phyloP scores from a whole-genome alignment of 2,888 invertebrate genomes.

The Palloptera scutellata region DNA sequence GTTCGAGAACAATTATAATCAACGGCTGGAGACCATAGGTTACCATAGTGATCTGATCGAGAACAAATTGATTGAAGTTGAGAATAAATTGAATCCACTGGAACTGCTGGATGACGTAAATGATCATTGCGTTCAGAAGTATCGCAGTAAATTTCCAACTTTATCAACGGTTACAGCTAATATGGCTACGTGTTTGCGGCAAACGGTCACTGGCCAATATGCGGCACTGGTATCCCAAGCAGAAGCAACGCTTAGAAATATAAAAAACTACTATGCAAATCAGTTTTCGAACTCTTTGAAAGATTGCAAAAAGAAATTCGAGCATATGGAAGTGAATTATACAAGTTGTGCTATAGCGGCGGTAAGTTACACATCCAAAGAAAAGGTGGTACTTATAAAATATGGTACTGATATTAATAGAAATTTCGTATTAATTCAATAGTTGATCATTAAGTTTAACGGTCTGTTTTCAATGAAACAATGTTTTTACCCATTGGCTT shows the following conservation, averaged over 20 bases:
- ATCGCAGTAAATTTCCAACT: conserved; percentile 33
- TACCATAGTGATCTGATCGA: conserved; percentile 33
- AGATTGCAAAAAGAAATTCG: conserved; percentile 35
- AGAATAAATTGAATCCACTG: conserved; percentile 36
- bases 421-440: too few relatives aligned
- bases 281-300: conserved; percentile 32
- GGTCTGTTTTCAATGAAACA: too few relatives aligned
- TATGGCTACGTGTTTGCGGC: conserved; percentile 31
- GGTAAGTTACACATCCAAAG: conserved; percentile 22
- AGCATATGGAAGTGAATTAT: conserved; percentile 31
- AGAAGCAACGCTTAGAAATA: conserved; percentile 33
- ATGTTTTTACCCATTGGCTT: too few relatives aligned
- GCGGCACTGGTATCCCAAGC: conserved; percentile 23
- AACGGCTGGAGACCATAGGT: conserved; percentile 34
- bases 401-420: too few relatives aligned
- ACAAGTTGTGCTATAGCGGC: conserved; percentile 31
- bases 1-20: conserved; percentile 29
- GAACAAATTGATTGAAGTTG: conserved; percentile 30
- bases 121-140: conserved; percentile 38
- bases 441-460: too few relatives aligned
- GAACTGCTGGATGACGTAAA: conserved; percentile 38
- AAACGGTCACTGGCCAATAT: conserved; percentile 29
- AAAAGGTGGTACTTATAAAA: too few relatives aligned
- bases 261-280: conserved; percentile 35
- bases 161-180: conserved; percentile 26